Conservation (phyloP, 2,888 invertebrate species). For the Archaeoteleia sp. region DNA sequence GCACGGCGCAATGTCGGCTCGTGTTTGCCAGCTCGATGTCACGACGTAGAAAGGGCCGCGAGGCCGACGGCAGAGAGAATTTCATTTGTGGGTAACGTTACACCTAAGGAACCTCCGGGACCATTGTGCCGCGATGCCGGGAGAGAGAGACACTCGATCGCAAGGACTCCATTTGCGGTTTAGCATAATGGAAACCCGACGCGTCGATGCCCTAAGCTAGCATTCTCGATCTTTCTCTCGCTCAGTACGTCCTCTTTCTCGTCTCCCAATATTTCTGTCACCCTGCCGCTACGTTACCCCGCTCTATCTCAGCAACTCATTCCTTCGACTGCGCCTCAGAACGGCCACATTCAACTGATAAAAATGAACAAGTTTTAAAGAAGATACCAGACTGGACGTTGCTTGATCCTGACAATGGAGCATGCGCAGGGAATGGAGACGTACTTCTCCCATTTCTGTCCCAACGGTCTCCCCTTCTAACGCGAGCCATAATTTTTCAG, state of each 20-base stretch:
- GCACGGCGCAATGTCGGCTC: conserved; percentile 30
- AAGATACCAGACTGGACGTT: conserved; percentile 43
- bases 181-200: conserved; percentile 75
- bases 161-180: conserved; percentile 75
- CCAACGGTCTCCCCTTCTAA: no score
- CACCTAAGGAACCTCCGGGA: conserved; percentile 69
- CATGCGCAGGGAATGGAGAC: conserved; percentile 49
- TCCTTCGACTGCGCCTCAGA: conserved; percentile 15
- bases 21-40: conserved; percentile 45
- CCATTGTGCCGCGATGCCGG: conserved; percentile 66
- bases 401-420: conserved; percentile 51
- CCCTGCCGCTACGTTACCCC: conserved; percentile 27
- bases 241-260: conserved; percentile 22
- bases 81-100: conserved; percentile 74
- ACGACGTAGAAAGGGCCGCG: conserved; percentile 49
- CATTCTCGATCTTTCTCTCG: conserved; percentile 42
- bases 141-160: conserved; percentile 73
- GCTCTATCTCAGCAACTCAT: conserved; percentile 20
- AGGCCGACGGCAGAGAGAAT: conserved; percentile 59
- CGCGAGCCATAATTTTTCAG: conserved; percentile 49
- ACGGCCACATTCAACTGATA: conserved; percentile 54
- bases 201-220: conserved; percentile 64
- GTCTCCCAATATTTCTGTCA: conserved; percentile 25
- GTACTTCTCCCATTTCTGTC: conserved; percentile 43
- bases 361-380: conserved; percentile 59